Percentiles rank a stretch among this genome's conserved stretches.
Evolutionary conservation across 2,113 vertebrate species (phyloP).

Genomic region (Vidua macroura): DNA sequence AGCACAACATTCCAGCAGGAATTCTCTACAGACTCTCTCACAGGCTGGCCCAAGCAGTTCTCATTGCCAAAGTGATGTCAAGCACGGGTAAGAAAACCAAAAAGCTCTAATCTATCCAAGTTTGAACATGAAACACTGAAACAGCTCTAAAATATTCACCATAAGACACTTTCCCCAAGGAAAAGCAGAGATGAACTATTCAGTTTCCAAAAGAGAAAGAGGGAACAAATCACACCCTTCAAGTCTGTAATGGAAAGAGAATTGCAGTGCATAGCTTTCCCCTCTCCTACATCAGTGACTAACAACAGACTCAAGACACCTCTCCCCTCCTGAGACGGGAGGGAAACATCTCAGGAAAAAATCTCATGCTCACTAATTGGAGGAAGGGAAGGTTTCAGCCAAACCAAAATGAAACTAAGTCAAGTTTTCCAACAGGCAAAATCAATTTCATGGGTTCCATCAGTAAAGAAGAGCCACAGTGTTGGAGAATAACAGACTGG

Average conservation of each 20-base stretch:
- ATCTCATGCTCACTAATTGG: not conserved
- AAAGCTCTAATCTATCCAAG: not conserved
- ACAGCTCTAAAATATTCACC: constrained; percentile 3
- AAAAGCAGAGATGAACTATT: constrained; percentile 14
- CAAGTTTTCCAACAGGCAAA: constrained; percentile 46
- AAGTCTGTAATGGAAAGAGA: constrained; percentile 28
- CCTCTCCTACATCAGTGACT: not conserved
- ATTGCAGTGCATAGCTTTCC: not conserved
- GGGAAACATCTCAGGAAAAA: constrained; percentile 11
- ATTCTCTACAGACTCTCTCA: constrained; percentile 18
- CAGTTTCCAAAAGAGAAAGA: constrained; percentile 5
- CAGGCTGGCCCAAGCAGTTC: not conserved
- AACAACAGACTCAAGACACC: not conserved
- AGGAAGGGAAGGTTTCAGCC: not conserved
- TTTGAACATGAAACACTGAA: not conserved
- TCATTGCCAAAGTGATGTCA: constrained; percentile 31
- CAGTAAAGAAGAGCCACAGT: not conserved
- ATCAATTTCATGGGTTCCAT: constrained; percentile 10
- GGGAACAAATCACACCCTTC: constrained; percentile 16
- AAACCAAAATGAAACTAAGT: constrained; percentile 52
- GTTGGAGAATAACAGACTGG: not conserved
- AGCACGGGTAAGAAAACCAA: not conserved
- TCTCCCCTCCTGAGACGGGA: constrained; percentile 28
- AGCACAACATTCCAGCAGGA: not conserved
- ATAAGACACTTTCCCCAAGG: not conserved